phyloP scores from a whole-genome alignment of 2,888 invertebrate species.

The Lochmaea crataegi region DNA sequence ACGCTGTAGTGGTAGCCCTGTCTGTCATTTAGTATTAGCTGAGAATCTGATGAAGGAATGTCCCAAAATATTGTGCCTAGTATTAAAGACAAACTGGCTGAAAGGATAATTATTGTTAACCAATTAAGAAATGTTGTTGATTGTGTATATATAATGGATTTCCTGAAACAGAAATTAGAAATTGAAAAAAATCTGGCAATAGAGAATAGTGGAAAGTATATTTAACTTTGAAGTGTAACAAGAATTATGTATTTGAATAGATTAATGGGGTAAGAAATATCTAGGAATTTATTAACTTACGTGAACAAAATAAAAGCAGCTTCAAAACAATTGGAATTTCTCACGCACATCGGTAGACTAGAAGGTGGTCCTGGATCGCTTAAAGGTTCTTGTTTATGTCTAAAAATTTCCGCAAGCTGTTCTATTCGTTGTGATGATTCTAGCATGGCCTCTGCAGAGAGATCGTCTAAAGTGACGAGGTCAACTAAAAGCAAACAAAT shows the following conservation, averaged over 20 bases:
- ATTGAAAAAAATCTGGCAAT: neutral
- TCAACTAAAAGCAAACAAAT: constrained; percentile 75
- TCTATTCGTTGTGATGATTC: constrained; percentile 95
- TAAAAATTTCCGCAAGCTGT: constrained; percentile 85
- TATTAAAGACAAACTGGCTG: constrained; percentile 84
- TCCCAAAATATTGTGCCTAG: constrained; percentile 93
- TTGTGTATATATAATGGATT: constrained; percentile 83
- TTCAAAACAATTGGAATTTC: constrained; percentile 73
- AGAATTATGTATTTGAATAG: no score
- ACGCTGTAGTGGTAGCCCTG: constrained; percentile 87
- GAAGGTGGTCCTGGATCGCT: constrained; percentile 84
- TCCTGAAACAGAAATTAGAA: constrained; percentile 63
- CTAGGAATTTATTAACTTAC: constrained; percentile 61
- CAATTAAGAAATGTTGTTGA: constrained; percentile 85
- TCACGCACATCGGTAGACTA: constrained; percentile 75
- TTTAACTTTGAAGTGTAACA: no score
- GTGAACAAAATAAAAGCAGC: constrained; percentile 79
- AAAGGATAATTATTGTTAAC: constrained; percentile 80
- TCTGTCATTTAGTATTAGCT: constrained; percentile 80
- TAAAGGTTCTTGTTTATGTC: constrained; percentile 73
- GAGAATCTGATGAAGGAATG: constrained; percentile 80
- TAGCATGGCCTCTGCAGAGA: constrained; percentile 93
- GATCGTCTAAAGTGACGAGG: constrained; percentile 90
- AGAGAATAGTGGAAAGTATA: neutral
- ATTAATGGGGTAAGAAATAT: no score